phyloP scores from a whole-genome alignment of 2,113 vertebrate species.

The Jacana jacana region DNA sequence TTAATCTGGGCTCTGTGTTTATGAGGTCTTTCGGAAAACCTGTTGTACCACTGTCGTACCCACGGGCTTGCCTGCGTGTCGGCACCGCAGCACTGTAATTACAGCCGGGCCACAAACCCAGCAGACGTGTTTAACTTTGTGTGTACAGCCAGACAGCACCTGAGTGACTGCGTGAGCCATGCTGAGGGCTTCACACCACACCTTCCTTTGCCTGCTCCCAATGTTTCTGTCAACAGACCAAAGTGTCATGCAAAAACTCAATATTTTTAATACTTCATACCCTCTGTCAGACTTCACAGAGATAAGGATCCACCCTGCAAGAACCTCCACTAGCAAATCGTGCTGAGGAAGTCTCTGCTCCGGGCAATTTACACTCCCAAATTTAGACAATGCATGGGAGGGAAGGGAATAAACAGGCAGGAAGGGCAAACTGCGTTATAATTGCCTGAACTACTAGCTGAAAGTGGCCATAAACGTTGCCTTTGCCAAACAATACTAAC shows the following conservation, averaged over 20 bases:
- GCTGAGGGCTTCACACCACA: not conserved
- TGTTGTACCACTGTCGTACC: not conserved
- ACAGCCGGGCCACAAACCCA: not conserved
- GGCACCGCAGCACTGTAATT: not conserved
- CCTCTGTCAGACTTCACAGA: not conserved
- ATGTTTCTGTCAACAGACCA: not conserved
- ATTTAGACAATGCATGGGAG: not conserved
- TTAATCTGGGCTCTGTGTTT: not conserved
- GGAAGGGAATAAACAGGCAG: not conserved
- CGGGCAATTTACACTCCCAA: not conserved
- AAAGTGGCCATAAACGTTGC: not conserved
- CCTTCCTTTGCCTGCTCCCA: not conserved
- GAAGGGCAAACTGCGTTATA: not conserved
- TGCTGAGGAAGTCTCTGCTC: not conserved
- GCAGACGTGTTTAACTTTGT: not conserved
- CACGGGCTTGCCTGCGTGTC: accelerated
- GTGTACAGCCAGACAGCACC: not conserved
- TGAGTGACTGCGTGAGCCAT: accelerated
- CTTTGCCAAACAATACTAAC: not conserved
- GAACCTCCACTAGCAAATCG: not conserved
- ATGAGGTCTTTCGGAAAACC: not conserved
- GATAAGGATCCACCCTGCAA: not conserved
- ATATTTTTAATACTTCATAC: not conserved
- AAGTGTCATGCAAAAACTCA: accelerated
- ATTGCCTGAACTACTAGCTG: not conserved